Percentiles rank a stretch among this genome's conserved stretches.
Evolutionary conservation across 2,888 invertebrate species (phyloP).

Genomic region (Eustalomyia histrio): DNA sequence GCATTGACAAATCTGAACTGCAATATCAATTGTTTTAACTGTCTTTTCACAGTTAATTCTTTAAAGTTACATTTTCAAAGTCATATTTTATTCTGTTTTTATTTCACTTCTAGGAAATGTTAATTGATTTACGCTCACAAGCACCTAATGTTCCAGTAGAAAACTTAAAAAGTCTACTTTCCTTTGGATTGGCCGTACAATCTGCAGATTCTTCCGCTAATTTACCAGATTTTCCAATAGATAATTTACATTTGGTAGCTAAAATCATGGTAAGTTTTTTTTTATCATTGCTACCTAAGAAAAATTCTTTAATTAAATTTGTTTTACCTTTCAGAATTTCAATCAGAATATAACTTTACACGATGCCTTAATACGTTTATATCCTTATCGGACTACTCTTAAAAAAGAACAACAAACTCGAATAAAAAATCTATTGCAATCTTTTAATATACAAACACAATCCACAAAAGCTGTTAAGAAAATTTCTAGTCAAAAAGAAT

Average conservation of each 20-base stretch:
- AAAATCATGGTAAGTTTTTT: slow-evolving; percentile 73
- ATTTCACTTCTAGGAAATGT: slow-evolving; percentile 81
- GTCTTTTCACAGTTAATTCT: no score
- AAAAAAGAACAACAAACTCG: slow-evolving; percentile 87
- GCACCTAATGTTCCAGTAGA: slow-evolving; percentile 81
- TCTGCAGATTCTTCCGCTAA: slow-evolving; percentile 85
- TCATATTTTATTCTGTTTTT: no score
- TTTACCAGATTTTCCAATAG: slow-evolving; percentile 94
- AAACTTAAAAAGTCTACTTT: slow-evolving; percentile 80
- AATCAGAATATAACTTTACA: slow-evolving; percentile 85
- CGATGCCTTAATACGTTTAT: slow-evolving; percentile 87
- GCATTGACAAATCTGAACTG: no score
- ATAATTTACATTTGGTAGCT: slow-evolving; percentile 86
- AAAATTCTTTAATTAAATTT: not conserved
- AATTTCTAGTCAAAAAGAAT: slow-evolving; percentile 60
- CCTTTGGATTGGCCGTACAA: slow-evolving; percentile 89
- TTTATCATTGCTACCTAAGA: not conserved
- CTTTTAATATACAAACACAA: slow-evolving; percentile 80
- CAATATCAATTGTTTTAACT: no score
- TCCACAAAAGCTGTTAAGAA: slow-evolving; percentile 66
- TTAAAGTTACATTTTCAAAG: no score
- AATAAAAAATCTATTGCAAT: slow-evolving; percentile 85
- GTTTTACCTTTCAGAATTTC: slow-evolving; percentile 82
- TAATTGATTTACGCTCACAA: slow-evolving; percentile 79
- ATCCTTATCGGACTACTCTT: slow-evolving; percentile 90